Evolutionary conservation across 2,797 vertebrate genomes (phyloP).

Genomic region (Pangasius macronema): DNA sequence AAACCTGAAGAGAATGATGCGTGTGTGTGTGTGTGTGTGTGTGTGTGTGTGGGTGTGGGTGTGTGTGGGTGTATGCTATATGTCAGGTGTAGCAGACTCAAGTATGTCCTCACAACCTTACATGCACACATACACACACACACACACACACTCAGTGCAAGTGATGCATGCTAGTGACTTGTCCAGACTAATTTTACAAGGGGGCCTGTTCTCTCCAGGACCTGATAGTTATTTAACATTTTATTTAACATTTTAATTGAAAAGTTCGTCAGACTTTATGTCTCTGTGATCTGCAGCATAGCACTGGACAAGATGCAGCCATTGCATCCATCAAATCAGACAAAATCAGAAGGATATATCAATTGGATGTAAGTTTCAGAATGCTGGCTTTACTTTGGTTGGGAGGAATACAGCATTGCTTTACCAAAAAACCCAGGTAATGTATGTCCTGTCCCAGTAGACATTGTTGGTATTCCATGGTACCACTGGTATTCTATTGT

Average conservation of each 20-base stretch:
- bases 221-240: too few relatives aligned
- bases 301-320: not conserved
- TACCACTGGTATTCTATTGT: not conserved
- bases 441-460: not conserved
- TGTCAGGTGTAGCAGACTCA: not conserved
- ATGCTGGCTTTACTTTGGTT: not conserved
- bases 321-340: not conserved
- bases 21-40: not conserved
- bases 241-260: too few relatives aligned
- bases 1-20: conserved; percentile 2
- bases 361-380: not conserved
- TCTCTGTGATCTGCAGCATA: not conserved
- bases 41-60: not conserved
- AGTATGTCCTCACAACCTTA: not conserved
- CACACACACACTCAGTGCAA: not conserved
- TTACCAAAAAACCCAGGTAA: not conserved
- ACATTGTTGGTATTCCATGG: not conserved
- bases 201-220: too few relatives aligned
- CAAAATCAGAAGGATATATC: not conserved
- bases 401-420: not conserved
- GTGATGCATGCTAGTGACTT: not conserved
- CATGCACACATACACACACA: not conserved
- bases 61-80: not conserved
- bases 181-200: not conserved
- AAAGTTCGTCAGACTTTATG: too few relatives aligned